phyloP scores from a whole-genome alignment of 1,140 invertebrate genomes.

The Drosophila saltans region DNA sequence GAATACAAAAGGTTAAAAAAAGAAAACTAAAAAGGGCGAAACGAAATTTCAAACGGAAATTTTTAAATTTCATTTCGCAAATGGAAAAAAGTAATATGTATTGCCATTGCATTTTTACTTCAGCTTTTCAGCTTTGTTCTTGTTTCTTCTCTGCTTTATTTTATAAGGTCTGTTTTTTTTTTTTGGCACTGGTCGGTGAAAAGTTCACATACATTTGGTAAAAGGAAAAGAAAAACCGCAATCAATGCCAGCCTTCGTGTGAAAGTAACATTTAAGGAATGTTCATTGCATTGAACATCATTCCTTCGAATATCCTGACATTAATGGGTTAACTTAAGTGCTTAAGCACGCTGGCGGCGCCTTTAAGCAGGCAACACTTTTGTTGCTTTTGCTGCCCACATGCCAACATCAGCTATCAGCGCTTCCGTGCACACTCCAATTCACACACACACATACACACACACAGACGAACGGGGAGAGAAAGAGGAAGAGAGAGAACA shows the following conservation, averaged over 20 bases:
- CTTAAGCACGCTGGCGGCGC: constrained; percentile 36
- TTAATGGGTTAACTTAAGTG: constrained; percentile 70
- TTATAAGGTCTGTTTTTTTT: background rate
- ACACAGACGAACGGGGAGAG: background rate
- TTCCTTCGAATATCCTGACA: constrained; percentile 32
- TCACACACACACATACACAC: constrained; percentile 40
- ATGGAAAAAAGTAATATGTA: background rate
- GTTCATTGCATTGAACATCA: constrained; percentile 35
- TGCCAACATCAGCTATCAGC: constrained; percentile 63
- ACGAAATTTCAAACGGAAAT: background rate
- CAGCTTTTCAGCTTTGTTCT: constrained; percentile 8
- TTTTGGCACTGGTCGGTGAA: background rate
- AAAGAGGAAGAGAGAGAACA: background rate
- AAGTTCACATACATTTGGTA: background rate
- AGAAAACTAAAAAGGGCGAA: background rate
- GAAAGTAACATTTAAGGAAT: constrained; percentile 40
- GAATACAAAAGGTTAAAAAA: background rate
- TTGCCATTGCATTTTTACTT: background rate
- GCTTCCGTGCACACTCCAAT: constrained; percentile 68
- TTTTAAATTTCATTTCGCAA: constrained; percentile 10
- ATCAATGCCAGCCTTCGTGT: constrained; percentile 24
- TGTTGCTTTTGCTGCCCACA: constrained; percentile 34
- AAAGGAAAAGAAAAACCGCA: constrained; percentile 17
- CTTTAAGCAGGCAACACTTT: constrained; percentile 55
- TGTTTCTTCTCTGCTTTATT: background rate